A percentile compares a stretch with the other conserved stretches of the same genome.
phyloP scores from a whole-genome alignment of 2,113 vertebrate species.

The Meleagris gallopavo region DNA sequence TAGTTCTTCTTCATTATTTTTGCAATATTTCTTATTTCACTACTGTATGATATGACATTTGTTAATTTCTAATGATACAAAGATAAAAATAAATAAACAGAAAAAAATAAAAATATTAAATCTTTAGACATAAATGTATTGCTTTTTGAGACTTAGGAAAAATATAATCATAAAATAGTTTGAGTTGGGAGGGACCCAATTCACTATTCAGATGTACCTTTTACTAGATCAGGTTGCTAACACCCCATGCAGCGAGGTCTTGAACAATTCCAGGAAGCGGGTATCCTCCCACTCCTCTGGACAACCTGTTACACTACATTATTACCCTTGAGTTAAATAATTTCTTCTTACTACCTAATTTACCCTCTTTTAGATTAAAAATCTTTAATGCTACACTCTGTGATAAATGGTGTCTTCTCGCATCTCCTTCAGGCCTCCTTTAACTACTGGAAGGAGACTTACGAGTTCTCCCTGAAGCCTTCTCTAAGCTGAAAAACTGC shows the following conservation, averaged over 20 bases:
- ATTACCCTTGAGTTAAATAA: background rate
- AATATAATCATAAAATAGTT: background rate
- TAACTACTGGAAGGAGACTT: background rate
- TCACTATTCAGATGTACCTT: background rate
- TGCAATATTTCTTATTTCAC: background rate
- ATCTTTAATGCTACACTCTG: rapidly evolving
- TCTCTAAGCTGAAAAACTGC: background rate
- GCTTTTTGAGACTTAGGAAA: background rate
- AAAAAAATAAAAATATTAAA: background rate
- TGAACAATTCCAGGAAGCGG: background rate
- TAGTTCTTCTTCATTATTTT: background rate
- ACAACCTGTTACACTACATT: background rate
- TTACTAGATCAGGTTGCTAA: background rate
- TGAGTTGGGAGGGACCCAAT: too few relatives aligned
- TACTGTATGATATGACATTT: background rate
- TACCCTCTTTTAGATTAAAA: background rate
- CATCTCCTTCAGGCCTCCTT: background rate
- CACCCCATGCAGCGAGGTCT: background rate
- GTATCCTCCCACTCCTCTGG: background rate
- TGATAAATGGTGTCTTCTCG: background rate
- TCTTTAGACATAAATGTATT: background rate
- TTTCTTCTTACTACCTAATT: background rate
- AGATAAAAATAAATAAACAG: background rate
- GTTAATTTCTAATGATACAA: background rate
- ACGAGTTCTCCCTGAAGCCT: background rate